A percentile compares a stretch with the other conserved stretches of the same genome.
phyloP scores from a whole-genome alignment of 2,113 vertebrate species.

The Balaeniceps rex region DNA sequence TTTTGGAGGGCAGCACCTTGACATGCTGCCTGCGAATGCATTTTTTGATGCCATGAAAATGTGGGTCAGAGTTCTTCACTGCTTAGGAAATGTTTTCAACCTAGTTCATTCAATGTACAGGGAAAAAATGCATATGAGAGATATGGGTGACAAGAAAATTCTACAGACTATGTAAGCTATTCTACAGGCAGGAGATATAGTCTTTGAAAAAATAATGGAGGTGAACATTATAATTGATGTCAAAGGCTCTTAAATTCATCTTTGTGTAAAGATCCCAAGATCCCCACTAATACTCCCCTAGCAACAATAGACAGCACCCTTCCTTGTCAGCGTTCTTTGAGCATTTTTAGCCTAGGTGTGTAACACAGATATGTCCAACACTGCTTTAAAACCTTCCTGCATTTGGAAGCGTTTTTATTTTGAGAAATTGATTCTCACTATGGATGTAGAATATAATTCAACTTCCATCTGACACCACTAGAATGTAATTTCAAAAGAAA shows the following conservation, averaged over 20 bases:
- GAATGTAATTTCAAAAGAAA: background rate
- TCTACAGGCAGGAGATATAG: background rate
- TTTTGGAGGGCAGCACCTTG: background rate
- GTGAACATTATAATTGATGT: background rate
- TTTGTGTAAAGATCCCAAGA: background rate
- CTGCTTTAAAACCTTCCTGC: background rate
- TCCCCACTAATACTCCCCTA: background rate
- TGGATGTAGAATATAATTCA: background rate
- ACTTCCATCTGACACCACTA: background rate
- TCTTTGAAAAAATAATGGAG: background rate
- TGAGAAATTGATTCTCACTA: background rate
- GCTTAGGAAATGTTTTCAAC: background rate
- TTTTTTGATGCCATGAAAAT: background rate
- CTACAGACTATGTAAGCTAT: background rate
- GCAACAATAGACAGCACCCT: background rate
- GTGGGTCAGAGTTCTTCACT: background rate
- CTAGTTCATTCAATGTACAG: background rate
- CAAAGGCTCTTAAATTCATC: background rate
- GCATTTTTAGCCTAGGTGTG: background rate
- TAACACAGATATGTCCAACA: background rate
- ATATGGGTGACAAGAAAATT: background rate
- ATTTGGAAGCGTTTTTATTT: background rate
- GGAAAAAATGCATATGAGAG: background rate
- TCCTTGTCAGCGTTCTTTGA: background rate
- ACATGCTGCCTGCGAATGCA: background rate